Evolutionary conservation across 2,797 vertebrate species (phyloP).

Genomic region (Dryobates pubescens): DNA sequence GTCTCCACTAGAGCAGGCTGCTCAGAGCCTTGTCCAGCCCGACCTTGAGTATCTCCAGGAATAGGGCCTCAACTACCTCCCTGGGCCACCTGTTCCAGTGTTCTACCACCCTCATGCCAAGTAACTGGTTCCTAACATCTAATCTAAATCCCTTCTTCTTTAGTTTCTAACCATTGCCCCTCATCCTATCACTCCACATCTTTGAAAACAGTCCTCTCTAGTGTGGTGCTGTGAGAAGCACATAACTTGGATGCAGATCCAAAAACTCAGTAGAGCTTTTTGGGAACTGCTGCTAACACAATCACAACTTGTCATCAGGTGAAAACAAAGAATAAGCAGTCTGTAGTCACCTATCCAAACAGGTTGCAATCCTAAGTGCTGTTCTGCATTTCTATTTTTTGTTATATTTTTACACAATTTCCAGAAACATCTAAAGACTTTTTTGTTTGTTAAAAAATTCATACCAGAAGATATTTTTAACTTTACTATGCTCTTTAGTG

Average conservation of each 20-base stretch:
- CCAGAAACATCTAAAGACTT: conserved; percentile 10
- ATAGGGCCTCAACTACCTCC: too few species aligned
- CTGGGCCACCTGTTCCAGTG: too few species aligned
- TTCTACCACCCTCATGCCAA: too few species aligned
- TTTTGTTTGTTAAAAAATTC: conserved; percentile 55
- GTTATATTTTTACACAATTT: conserved; percentile 36
- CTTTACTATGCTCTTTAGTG: neutral
- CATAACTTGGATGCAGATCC: neutral
- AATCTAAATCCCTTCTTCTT: too few species aligned
- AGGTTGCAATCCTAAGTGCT: neutral
- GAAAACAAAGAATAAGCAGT: neutral
- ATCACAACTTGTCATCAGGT: neutral
- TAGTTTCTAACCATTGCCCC: too few species aligned
- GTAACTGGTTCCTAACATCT: too few species aligned
- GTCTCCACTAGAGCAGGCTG: too few species aligned
- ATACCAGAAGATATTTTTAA: conserved; percentile 42
- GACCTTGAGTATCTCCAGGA: too few species aligned
- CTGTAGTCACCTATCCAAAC: neutral
- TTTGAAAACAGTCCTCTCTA: neutral
- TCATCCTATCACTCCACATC: too few species aligned
- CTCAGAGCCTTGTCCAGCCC: too few species aligned
- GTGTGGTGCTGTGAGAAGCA: neutral
- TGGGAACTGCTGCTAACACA: neutral
- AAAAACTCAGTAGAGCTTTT: neutral
- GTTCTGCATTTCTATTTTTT: neutral